Evolutionary conservation across 2,113 vertebrate genomes (phyloP).

Genomic region (Sturnus vulgaris): DNA sequence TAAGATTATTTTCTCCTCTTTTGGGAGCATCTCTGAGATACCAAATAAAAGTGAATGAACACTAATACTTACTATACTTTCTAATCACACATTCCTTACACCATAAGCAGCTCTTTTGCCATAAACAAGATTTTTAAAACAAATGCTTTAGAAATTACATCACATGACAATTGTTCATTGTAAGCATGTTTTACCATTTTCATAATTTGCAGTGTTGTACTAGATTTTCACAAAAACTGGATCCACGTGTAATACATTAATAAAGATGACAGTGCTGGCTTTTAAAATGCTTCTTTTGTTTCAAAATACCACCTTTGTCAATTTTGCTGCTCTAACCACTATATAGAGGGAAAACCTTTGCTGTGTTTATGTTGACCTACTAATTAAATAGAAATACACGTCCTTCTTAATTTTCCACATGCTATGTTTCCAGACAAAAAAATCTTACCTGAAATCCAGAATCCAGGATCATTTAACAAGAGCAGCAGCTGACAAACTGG

Average conservation of each 20-base stretch:
- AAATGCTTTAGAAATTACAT: background rate
- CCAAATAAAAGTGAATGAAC: background rate
- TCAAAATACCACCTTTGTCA: background rate
- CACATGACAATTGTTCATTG: background rate
- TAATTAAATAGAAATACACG: background rate
- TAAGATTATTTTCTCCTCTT: background rate
- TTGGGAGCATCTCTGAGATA: background rate
- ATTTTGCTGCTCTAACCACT: background rate
- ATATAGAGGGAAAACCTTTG: background rate
- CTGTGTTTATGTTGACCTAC: background rate
- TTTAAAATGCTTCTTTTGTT: background rate
- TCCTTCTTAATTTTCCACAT: background rate
- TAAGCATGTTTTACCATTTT: background rate
- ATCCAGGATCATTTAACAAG: background rate
- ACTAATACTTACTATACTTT: background rate
- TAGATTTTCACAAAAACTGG: background rate
- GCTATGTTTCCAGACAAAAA: background rate
- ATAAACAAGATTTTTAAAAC: background rate
- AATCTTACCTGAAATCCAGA: background rate
- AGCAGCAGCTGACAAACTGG: background rate
- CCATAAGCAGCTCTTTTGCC: background rate
- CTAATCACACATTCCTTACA: background rate
- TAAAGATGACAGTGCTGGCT: background rate
- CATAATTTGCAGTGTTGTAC: background rate
- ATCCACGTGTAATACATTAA: background rate